Percentiles rank a stretch among this genome's conserved stretches.
These are phyloP conservation scores for Poecile atricapillus DNA, from an alignment of 2,113 vertebrate genomes.

Conservation along the genomic window DNA sequence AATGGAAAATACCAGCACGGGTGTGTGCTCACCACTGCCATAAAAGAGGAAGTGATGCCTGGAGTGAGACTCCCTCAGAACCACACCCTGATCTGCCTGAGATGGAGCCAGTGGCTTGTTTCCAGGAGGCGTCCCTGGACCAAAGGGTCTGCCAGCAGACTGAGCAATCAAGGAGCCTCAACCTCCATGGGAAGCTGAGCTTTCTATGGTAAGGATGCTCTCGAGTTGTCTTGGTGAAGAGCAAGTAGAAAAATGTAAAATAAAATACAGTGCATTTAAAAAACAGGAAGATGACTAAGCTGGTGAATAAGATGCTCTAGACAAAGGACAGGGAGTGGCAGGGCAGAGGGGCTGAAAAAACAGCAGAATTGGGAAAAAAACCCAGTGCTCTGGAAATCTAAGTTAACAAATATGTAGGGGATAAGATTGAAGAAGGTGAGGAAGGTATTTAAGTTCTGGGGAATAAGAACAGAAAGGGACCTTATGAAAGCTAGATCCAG, in stretches of 20 bases:
- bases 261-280: background rate
- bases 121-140: background rate
- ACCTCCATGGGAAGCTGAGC: background rate
- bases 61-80: background rate
- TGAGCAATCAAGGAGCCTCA: background rate
- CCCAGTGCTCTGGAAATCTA: background rate
- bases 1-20: background rate
- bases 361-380: background rate
- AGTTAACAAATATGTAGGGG: background rate
- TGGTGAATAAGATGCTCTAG: background rate
- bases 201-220: background rate
- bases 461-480: background rate
- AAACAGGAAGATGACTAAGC: conserved; percentile 13
- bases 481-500: background rate
- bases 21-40: background rate
- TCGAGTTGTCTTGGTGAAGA: background rate
- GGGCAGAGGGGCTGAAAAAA: background rate
- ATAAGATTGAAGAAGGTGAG: background rate
- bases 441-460: background rate
- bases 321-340: background rate
- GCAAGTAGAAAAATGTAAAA: background rate
- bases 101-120: background rate
- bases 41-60: conserved; percentile 2
- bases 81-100: fast-evolving
- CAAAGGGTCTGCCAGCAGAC: background rate